These are phyloP conservation scores for Etheostoma nigrum DNA, from an alignment of 2,797 vertebrate species.

Conservation along the genomic window DNA sequence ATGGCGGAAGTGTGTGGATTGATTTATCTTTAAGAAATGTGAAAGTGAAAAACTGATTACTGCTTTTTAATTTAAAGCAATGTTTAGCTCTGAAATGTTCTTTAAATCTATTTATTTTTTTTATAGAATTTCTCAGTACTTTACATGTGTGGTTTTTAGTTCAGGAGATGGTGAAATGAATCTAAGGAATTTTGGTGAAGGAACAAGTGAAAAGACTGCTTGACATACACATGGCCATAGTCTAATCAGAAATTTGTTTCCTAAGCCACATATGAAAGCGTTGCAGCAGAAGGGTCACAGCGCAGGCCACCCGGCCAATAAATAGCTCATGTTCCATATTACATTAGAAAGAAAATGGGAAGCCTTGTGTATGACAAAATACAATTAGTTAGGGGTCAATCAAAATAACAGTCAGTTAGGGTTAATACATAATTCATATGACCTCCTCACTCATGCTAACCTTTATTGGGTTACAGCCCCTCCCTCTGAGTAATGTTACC, in stretches of 20 bases:
- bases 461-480: slow-evolving; percentile 36
- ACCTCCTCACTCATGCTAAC: slow-evolving; percentile 61
- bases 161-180: not conserved
- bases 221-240: slow-evolving; percentile 5
- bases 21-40: not conserved
- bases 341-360: slow-evolving; percentile 44
- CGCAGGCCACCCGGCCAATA: slow-evolving; percentile 17
- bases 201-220: slow-evolving; percentile 5
- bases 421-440: slow-evolving; percentile 82
- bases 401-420: slow-evolving; percentile 51
- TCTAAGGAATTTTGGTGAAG: slow-evolving; percentile 11
- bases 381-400: slow-evolving; percentile 58
- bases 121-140: not conserved
- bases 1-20: not conserved
- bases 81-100: not conserved
- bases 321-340: slow-evolving; percentile 58
- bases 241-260: slow-evolving; percentile 58
- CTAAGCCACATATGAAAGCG: slow-evolving; percentile 51
- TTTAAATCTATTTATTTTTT: not conserved
- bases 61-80: not conserved
- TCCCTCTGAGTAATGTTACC: slow-evolving; percentile 56
- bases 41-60: not conserved
- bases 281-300: slow-evolving; percentile 44
- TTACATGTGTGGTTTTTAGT: not conserved
- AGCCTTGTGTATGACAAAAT: slow-evolving; percentile 59